Percentiles rank a stretch among this genome's conserved stretches.
phyloP scores from a whole-genome alignment of 2,797 vertebrate species.

The Darevskia mixta region DNA sequence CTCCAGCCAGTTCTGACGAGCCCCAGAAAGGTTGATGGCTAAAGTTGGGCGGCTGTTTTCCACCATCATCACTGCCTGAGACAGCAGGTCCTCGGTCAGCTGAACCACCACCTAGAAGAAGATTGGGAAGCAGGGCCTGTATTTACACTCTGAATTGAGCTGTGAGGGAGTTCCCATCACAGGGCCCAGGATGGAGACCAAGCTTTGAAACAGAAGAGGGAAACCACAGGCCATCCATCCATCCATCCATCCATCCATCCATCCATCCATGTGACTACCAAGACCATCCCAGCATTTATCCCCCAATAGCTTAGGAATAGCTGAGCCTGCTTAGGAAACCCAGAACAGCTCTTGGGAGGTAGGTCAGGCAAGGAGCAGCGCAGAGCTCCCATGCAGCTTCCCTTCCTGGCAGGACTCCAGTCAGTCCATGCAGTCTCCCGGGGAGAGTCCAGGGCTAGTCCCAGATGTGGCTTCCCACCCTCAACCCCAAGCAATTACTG shows the following conservation, averaged over 20 bases:
- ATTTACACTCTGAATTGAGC: too few relatives aligned
- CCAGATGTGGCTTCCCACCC: too few relatives aligned
- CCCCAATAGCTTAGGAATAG: not conserved
- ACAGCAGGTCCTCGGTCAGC: constrained; percentile 94
- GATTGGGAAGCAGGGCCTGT: not conserved
- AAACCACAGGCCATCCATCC: not conserved
- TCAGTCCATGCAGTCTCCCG: not conserved
- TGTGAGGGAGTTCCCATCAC: not conserved
- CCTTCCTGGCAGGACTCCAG: not conserved
- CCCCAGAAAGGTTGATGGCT: constrained; percentile 94
- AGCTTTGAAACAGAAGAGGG: not conserved
- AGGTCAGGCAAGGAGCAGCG: not conserved
- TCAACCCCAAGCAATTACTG: not conserved
- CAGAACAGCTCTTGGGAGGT: not conserved
- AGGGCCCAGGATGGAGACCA: not conserved
- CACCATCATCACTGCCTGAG: constrained; percentile 98
- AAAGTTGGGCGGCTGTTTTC: constrained; percentile 94
- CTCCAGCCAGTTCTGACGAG: constrained; percentile 96
- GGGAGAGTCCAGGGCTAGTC: not conserved
- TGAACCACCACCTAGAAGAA: constrained; percentile 91
- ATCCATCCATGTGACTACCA: not conserved
- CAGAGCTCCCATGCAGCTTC: not conserved
- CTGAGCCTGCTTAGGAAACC: not conserved
- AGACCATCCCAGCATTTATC: not conserved
- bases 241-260: too few relatives aligned